Evolutionary conservation across 2,888 invertebrate species (phyloP).

Genomic region (Eurois occulta): DNA sequence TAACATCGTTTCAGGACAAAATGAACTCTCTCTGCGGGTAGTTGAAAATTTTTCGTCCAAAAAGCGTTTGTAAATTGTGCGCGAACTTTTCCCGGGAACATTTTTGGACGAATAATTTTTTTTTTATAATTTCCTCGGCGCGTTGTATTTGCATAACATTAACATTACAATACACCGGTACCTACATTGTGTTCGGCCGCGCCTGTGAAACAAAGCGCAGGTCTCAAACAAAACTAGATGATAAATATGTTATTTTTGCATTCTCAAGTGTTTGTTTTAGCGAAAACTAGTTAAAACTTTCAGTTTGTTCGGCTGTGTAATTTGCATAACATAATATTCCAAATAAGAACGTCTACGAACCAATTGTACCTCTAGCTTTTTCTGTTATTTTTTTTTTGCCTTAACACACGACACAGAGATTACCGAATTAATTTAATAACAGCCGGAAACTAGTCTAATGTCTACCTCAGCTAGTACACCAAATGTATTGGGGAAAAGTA

Average conservation of each 20-base stretch:
- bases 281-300: slow-evolving; percentile 60
- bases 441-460: not conserved
- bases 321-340: slow-evolving; percentile 23
- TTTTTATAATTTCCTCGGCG: slow-evolving; percentile 70
- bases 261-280: slow-evolving; percentile 57
- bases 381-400: not conserved
- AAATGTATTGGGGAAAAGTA: not conserved
- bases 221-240: slow-evolving; percentile 64
- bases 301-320: slow-evolving; percentile 26
- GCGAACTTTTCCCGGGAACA: slow-evolving; percentile 51
- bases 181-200: slow-evolving; percentile 59
- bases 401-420: not conserved
- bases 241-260: slow-evolving; percentile 67
- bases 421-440: not conserved
- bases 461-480: not conserved
- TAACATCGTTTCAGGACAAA: slow-evolving; percentile 60
- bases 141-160: slow-evolving; percentile 77
- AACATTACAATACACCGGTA: slow-evolving; percentile 77
- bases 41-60: slow-evolving; percentile 47
- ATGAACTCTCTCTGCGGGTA: slow-evolving; percentile 63
- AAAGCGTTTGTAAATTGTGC: slow-evolving; percentile 55
- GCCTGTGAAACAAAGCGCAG: slow-evolving; percentile 61
- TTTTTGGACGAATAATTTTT: slow-evolving; percentile 63
- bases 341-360: not conserved
- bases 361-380: not conserved